Evolutionary conservation across 2,888 invertebrate species (phyloP), one percentile per base, ranked within the genome.

Genomic region (Cistogaster globosa): DNA sequence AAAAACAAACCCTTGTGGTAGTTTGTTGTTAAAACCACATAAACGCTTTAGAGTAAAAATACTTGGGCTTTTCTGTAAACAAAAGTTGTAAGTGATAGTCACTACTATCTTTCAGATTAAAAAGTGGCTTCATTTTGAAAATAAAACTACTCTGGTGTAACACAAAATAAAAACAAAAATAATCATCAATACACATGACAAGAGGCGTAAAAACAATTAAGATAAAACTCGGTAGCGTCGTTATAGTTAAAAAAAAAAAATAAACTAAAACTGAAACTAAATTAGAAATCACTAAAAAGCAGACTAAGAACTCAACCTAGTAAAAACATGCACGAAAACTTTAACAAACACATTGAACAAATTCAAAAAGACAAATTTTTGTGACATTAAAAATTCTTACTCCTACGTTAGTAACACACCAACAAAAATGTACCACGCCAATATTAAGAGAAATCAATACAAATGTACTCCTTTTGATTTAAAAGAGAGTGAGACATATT

Each of bases 41-140:
- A 38, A 38, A 7, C 14, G 69, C 63, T 72, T 58, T 26, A 26
- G 11, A 20, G 11, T 26, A 26, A 48, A n/a, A 81, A 36, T 55
- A 36, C 22, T n/a, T 45, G 32, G 51, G 3, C 3, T 58, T 62
- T 60, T 42, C 0, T 18, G 45, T 20, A 22, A 53, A 18, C 55
- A 68, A 76, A 63, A 58, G 8, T 67, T 58, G 38, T 16, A 72
- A 76, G 67, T 72, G 77, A 77, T 84, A 77, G 77, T 67, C 71
- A 55, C 42, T 48, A 22, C 38, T 67, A 77, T 60, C 69, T 67
- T 48, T 51, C 55, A 38, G 38, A 51, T 51, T 42, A 26, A 51
- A 62, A 16, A 20, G 38, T 48, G 38, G 71, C 60, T 58, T 45
- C 12, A 22, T 32, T 67, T 45, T 53, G 38, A 55, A 72, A 68